Percentiles rank a stretch among this genome's conserved stretches.
phyloP scores from a whole-genome alignment of 2,113 vertebrate genomes.

The Chiloscyllium plagiosum region DNA sequence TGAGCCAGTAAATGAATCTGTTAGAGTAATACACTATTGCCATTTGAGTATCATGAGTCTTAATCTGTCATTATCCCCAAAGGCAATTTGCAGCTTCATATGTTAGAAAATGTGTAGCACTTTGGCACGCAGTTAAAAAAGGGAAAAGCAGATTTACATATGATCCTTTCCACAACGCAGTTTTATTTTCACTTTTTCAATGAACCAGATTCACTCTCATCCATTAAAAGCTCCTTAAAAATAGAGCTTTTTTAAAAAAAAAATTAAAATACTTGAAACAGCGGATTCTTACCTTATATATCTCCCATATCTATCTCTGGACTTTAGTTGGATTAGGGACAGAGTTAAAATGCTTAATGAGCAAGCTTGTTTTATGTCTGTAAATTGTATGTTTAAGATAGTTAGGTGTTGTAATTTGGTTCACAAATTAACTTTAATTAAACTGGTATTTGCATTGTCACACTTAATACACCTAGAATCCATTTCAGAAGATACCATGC shows the following conservation, averaged over 20 bases:
- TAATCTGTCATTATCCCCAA: slow-evolving; percentile 20
- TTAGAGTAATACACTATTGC: neutral
- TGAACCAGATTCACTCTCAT: neutral
- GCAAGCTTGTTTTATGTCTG: neutral
- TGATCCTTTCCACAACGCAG: neutral
- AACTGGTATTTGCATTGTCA: neutral
- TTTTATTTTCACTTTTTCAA: neutral
- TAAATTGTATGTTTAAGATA: neutral
- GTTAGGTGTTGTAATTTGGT: neutral
- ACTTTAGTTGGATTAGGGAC: neutral
- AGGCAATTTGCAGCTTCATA: neutral
- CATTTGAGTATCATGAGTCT: neutral
- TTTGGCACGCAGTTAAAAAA: neutral
- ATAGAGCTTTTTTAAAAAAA: neutral
- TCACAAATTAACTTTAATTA: neutral
- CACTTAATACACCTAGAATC: neutral
- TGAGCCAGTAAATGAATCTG: neutral
- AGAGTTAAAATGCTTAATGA: neutral
- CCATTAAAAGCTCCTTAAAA: neutral
- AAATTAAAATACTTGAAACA: slow-evolving; percentile 1
- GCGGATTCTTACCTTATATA: neutral
- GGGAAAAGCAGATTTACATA: neutral
- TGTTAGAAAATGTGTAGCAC: neutral
- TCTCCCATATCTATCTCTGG: neutral
- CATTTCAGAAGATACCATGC: neutral